A percentile compares a stretch with the other conserved stretches of the same genome.
Evolutionary conservation across 92 coral and sea anemone species (phyloP).

Genomic region (Porites evermanni): DNA sequence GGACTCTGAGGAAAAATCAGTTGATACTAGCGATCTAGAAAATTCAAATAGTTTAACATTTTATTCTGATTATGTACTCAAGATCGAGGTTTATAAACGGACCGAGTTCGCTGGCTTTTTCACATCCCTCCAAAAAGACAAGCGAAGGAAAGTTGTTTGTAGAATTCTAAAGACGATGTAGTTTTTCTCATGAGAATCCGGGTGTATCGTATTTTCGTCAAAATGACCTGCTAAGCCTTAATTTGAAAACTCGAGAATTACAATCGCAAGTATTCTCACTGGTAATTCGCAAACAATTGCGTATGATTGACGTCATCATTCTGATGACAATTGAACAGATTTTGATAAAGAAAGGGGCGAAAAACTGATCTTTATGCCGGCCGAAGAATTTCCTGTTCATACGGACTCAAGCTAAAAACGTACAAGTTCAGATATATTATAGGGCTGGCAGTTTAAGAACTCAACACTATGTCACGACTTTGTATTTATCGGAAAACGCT

Average conservation of each 20-base stretch:
- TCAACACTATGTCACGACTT: too few species aligned
- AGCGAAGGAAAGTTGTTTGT: not conserved
- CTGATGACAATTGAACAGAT: constrained; percentile 7
- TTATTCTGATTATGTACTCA: too few species aligned
- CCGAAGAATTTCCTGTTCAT: constrained; percentile 23
- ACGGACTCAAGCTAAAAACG: not conserved
- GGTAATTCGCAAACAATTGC: constrained; percentile 1
- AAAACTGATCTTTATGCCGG: not conserved
- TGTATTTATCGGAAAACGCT: too few species aligned
- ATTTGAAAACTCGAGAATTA: constrained; percentile 6
- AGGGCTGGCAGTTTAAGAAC: not conserved
- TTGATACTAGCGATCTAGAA: too few species aligned
- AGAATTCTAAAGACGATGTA: not conserved
- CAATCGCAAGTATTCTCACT: constrained; percentile 8
- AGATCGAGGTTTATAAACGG: too few species aligned
- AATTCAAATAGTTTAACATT: too few species aligned
- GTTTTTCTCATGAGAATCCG: not conserved
- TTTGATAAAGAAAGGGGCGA: not conserved
- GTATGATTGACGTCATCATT: constrained; percentile 12
- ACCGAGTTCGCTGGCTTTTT: too few species aligned
- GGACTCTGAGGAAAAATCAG: not conserved
- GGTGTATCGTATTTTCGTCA: not conserved
- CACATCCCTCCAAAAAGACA: not conserved
- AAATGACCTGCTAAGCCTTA: not conserved
- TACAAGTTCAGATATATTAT: not conserved